These are phyloP conservation scores for Drosophila quinaria DNA, from an alignment of 2,888 invertebrate genomes.

Conservation along the genomic window DNA sequence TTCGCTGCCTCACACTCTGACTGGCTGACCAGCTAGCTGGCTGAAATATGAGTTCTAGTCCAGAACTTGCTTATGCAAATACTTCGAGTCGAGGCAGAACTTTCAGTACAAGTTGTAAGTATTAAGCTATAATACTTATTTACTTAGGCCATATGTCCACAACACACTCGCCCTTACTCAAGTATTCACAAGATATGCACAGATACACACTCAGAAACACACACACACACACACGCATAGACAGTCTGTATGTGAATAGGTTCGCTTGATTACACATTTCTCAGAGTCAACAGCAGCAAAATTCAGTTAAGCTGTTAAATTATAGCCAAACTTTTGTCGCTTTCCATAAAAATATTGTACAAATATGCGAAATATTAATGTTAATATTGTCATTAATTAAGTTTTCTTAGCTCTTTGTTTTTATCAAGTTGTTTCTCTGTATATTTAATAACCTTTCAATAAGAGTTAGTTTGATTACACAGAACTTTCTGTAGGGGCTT, in stretches of 20 bases:
- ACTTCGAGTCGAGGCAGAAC: conserved; percentile 19
- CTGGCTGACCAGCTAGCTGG: conserved; percentile 34
- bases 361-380: background rate
- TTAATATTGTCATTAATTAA: conserved; percentile 10
- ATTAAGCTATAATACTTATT: conserved; percentile 70
- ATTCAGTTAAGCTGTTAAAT: conserved; percentile 4
- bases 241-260: conserved; percentile 14
- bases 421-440: background rate
- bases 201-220: conserved; percentile 2
- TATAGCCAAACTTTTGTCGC: background rate
- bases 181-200: conserved; percentile 12
- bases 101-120: conserved; percentile 49
- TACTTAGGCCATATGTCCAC: conserved; percentile 53
- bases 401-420: conserved; percentile 2
- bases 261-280: background rate
- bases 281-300: background rate
- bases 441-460: conserved; percentile 1
- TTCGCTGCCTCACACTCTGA: conserved; percentile 30
- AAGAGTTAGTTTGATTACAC: background rate
- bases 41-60: conserved; percentile 64
- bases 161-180: conserved; percentile 2
- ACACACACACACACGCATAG: background rate
- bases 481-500: conserved; percentile 17
- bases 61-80: conserved; percentile 63
- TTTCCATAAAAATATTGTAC: conserved; percentile 7